phyloP scores from a whole-genome alignment of 2,113 vertebrate genomes.

The Gallinago media region DNA sequence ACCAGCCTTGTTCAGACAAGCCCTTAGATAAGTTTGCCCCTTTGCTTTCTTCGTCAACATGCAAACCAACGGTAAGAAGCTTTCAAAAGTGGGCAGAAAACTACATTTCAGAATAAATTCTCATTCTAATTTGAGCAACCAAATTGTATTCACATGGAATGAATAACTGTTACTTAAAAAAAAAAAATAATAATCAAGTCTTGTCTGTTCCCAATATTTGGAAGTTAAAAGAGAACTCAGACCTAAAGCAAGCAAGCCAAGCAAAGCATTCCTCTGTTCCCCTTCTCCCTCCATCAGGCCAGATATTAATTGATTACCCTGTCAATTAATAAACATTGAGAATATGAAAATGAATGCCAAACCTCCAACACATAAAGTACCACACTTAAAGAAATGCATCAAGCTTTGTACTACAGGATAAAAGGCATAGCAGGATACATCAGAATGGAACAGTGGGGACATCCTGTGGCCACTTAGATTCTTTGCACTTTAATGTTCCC shows the following conservation, averaged over 20 bases:
- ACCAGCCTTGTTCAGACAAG: not conserved
- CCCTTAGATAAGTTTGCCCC: not conserved
- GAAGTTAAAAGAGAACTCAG: not conserved
- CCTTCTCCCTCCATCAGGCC: not conserved
- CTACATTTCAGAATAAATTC: not conserved
- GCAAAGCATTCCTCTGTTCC: not conserved
- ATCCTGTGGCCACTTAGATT: conserved; percentile 51
- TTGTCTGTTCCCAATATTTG: not conserved
- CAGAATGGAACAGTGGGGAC: conserved; percentile 54
- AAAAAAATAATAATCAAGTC: not conserved
- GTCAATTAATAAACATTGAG: not conserved
- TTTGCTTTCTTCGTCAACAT: not conserved
- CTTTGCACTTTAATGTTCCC: not conserved
- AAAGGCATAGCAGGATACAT: not conserved
- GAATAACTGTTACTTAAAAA: not conserved
- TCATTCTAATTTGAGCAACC: not conserved
- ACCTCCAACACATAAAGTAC: not conserved
- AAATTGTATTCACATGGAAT: not conserved
- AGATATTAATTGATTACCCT: not conserved
- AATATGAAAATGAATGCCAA: not conserved
- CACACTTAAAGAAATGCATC: not conserved
- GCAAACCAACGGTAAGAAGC: not conserved
- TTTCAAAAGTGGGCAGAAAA: not conserved
- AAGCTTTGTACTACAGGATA: not conserved
- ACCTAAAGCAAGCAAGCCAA: not conserved